Base-by-base conservation (phyloP, 2,113 vertebrate species). In the Phylloscopus trochilus region DNA sequence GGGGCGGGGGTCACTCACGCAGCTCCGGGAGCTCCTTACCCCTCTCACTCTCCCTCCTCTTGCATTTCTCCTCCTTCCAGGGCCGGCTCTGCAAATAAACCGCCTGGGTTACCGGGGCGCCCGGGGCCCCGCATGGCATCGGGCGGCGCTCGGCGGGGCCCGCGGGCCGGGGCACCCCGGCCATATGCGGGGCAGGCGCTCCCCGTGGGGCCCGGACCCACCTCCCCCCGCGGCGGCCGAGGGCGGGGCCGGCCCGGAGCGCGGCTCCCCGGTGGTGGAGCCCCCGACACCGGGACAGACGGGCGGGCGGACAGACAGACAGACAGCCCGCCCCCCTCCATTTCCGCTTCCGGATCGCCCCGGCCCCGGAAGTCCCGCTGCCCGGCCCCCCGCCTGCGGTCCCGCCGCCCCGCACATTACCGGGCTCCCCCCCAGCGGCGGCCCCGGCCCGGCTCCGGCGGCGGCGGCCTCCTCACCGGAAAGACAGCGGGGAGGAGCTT, bases 31-130 rank as follows among this genome's bases (percentile, higher is more conserved):
- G 47, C 87, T 90, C 76, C 96, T 96, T 97, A 97, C 96, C 96
- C 96, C 96, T 94, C 95, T 97, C 95, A 96, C 93, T 95, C 95
- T 92, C 96, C 96, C 92, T 95, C 92, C 75, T 96, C 95, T 94
- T 90, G 96, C 96, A 96, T 96, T 31, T 93, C 96, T 96, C 95
- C 95, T 96, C 83, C 92, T 94, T 90, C 90, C 96, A 92, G 88
- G 79, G 92, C 93, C 83, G 95, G 53, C 88, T 95, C 96, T 96
- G 93, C 90, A 76, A 96, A 95, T 52, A 95, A 93, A 93, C 92
- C 95, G 88, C 82, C 92, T 66, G 15, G 28, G 85, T 96, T 94
- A 96, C 82, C 17, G 82, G 68, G 47, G n/a, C 31, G 44, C 67
- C 35, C 37, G 72, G 63, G 46, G 59, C 59, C 55, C 67, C 14